phyloP scores from a whole-genome alignment of 2,888 invertebrate genomes.

The Megaustenia siamemsis region DNA sequence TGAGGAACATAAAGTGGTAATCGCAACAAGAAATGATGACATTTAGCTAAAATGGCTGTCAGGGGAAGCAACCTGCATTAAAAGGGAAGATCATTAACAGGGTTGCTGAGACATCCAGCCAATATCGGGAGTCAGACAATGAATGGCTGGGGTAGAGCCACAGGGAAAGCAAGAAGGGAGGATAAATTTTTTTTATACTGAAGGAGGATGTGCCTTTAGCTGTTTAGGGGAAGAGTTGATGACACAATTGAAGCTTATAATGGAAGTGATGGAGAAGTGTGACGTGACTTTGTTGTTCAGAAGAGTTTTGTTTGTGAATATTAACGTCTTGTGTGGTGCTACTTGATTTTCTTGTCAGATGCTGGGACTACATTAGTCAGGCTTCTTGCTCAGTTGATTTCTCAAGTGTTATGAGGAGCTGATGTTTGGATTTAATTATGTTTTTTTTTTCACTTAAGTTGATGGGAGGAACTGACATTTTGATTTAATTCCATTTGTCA shows the following conservation, averaged over 20 bases:
- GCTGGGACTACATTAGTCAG: no score
- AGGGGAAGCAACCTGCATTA: background rate
- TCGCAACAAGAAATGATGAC: conserved; percentile 5
- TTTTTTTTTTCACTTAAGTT: no score
- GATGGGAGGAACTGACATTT: no score
- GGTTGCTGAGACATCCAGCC: background rate
- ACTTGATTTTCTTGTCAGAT: no score
- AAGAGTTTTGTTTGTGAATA: no score
- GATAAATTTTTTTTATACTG: background rate
- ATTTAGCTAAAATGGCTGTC: background rate
- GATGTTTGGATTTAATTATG: no score
- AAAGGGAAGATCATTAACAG: background rate
- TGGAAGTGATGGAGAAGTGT: background rate
- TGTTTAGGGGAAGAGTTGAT: background rate
- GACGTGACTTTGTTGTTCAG: no score
- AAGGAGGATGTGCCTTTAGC: background rate
- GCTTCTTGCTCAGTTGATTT: no score
- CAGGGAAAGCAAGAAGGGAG: background rate
- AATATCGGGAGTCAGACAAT: background rate
- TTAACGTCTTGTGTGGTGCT: no score
- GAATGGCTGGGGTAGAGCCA: background rate
- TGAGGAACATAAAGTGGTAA: background rate
- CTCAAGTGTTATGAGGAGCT: no score
- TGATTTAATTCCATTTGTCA: no score
- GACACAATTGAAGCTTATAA: background rate